phyloP scores from a whole-genome alignment of 2,113 vertebrate genomes.

The Carettochelys insculpta region DNA sequence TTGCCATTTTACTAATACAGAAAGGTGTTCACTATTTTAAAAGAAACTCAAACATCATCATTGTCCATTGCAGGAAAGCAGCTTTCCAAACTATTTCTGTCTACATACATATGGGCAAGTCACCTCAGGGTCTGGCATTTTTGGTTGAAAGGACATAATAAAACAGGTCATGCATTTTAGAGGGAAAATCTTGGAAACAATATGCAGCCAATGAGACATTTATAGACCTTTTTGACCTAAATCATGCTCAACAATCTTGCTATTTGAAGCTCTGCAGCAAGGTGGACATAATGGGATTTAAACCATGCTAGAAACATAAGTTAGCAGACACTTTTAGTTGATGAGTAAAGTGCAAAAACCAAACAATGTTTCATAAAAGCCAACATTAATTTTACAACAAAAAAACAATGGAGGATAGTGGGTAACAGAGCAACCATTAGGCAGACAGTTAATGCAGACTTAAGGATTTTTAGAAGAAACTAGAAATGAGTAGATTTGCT shows the following conservation, averaged over 20 bases:
- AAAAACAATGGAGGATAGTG: not conserved
- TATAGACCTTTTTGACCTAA: fast-evolving
- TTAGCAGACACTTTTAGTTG: not conserved
- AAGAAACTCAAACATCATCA: not conserved
- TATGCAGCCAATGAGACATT: not conserved
- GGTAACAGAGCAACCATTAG: not conserved
- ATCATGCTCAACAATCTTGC: not conserved
- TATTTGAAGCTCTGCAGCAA: not conserved
- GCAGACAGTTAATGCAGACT: not conserved
- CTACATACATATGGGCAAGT: not conserved
- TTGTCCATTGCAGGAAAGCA: not conserved
- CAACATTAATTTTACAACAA: constrained; percentile 37
- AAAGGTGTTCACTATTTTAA: not conserved
- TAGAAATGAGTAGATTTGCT: not conserved
- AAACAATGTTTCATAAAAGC: not conserved
- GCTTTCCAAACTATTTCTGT: not conserved
- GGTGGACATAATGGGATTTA: constrained; percentile 29
- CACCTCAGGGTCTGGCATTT: not conserved
- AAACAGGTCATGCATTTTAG: not conserved
- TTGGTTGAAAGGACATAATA: not conserved
- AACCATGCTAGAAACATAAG: not conserved
- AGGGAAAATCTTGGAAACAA: not conserved
- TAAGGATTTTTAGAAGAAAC: not conserved
- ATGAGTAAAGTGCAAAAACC: not conserved
- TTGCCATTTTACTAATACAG: not conserved